These are phyloP conservation scores for Diorhabda carinulata DNA, from an alignment of 1,140 invertebrate species.

Conservation along the genomic window DNA sequence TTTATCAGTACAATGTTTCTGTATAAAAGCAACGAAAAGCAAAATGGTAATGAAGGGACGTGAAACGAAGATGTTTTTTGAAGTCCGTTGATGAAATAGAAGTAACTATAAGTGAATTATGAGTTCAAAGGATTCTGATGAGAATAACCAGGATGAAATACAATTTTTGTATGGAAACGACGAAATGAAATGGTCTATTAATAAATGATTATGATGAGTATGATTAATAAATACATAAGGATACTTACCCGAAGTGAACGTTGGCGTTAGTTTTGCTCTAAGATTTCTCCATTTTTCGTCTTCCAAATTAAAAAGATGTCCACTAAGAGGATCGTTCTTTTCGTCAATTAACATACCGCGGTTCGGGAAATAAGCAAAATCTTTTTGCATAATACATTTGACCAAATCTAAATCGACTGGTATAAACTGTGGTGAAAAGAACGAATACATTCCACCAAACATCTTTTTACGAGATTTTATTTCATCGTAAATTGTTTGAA, in stretches of 20 bases:
- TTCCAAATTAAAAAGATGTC: conserved; percentile 49
- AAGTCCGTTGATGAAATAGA: too few relatives aligned
- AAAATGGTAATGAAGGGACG: too few relatives aligned
- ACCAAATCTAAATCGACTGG: conserved; percentile 51
- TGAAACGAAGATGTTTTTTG: too few relatives aligned
- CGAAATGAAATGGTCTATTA: too few relatives aligned
- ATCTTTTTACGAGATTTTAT: conserved; percentile 28
- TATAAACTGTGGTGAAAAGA: conserved; percentile 23
- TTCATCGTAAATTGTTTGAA: conserved; percentile 35
- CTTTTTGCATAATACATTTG: conserved; percentile 48
- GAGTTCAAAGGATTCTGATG: too few relatives aligned
- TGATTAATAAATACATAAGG: background rate
- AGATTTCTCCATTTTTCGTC: conserved; percentile 51
- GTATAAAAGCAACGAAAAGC: too few relatives aligned
- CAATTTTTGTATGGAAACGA: too few relatives aligned
- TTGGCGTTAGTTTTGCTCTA: conserved; percentile 48
- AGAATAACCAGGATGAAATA: too few relatives aligned
- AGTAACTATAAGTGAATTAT: too few relatives aligned
- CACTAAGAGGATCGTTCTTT: conserved; percentile 48
- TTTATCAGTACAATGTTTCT: too few relatives aligned
- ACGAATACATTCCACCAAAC: conserved; percentile 24
- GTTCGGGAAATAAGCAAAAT: conserved; percentile 50
- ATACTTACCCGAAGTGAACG: conserved; percentile 49
- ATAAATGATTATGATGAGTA: too few relatives aligned
- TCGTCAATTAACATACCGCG: conserved; percentile 45